phyloP scores from a whole-genome alignment of 2,113 vertebrate genomes.

The Heliornis fulica region DNA sequence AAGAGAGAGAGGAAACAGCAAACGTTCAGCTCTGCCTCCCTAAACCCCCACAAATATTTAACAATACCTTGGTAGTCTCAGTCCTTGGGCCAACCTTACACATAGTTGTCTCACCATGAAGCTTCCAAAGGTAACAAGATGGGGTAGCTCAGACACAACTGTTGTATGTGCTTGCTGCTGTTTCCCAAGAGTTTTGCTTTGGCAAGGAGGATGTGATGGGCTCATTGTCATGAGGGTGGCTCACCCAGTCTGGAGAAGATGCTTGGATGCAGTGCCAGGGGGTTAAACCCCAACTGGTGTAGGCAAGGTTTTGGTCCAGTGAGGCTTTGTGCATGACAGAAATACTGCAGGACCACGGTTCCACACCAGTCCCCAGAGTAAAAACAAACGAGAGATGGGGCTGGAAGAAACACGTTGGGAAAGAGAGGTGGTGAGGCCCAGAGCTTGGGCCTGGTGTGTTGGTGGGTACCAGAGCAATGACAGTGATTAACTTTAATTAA shows the following conservation, averaged over 20 bases:
- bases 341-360: neutral
- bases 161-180: neutral
- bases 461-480: neutral
- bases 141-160: neutral
- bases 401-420: neutral
- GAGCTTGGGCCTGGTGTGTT: rapidly evolving
- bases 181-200: neutral
- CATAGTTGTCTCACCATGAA: rapidly evolving
- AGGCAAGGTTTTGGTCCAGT: neutral
- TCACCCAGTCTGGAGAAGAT: neutral
- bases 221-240: no score
- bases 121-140: neutral
- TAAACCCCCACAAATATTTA: neutral
- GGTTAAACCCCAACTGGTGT: neutral
- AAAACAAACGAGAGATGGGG: neutral
- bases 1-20: neutral
- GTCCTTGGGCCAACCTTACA: neutral
- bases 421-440: neutral
- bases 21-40: neutral
- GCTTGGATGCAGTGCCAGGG: neutral
- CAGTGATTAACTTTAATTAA: neutral
- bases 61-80: neutral
- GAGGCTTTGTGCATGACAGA: neutral
- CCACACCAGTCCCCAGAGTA: neutral
- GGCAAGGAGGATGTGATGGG: no score